A percentile compares a stretch with the other conserved stretches of the same genome.
These are phyloP conservation scores for Macrotrachela quadricornifera DNA, from an alignment of 1,140 invertebrate species.

Conservation along the genomic window DNA sequence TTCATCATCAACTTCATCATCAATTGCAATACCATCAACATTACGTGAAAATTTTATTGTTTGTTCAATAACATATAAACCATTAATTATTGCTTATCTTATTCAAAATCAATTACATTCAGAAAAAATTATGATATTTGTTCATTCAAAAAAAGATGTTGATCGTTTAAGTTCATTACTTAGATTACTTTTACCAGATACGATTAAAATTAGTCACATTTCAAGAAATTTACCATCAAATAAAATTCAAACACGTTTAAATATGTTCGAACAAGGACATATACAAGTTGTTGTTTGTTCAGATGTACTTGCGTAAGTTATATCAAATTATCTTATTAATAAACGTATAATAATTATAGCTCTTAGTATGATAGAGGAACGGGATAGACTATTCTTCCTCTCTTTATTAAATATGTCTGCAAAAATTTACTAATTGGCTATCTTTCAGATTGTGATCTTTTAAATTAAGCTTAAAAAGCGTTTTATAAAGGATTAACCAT, in stretches of 20 bases:
- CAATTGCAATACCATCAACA: neutral
- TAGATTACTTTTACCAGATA: neutral
- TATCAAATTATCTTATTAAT: too few relatives aligned
- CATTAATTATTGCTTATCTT: conserved; percentile 53
- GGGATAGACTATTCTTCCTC: too few relatives aligned
- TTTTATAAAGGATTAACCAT: too few relatives aligned
- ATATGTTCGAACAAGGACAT: neutral
- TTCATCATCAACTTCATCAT: conserved; percentile 37
- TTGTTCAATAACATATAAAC: conserved; percentile 49
- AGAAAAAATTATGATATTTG: conserved; percentile 62
- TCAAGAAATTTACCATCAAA: conserved; percentile 2
- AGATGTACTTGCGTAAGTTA: conserved; percentile 51
- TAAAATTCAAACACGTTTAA: neutral
- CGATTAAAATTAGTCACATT: neutral
- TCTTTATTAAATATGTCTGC: too few relatives aligned
- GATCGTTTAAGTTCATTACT: conserved; percentile 33
- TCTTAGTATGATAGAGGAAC: too few relatives aligned
- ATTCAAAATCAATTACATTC: conserved; percentile 40
- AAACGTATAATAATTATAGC: too few relatives aligned
- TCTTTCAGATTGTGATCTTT: too few relatives aligned
- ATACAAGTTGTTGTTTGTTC: conserved; percentile 50
- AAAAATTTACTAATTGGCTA: too few relatives aligned
- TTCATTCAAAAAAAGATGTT: conserved; percentile 54
- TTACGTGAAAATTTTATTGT: conserved; percentile 44
- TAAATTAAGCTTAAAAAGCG: too few relatives aligned